A percentile compares a stretch with the other conserved stretches of the same genome.
Evolutionary conservation across 2,797 vertebrate genomes (phyloP).

Genomic region (Acanthurus tractus): DNA sequence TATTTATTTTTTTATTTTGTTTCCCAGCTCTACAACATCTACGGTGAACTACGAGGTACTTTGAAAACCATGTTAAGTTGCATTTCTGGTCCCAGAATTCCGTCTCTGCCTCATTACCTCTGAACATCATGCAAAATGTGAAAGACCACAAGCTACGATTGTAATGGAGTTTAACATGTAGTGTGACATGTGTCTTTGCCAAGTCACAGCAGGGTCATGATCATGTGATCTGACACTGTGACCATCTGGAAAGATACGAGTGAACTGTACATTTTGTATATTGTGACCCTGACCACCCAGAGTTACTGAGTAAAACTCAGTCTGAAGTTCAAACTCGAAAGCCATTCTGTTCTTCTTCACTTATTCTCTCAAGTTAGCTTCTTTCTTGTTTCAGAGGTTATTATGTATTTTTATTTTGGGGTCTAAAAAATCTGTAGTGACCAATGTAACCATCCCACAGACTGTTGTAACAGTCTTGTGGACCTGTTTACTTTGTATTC

Average conservation of each 20-base stretch:
- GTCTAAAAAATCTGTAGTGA: neutral
- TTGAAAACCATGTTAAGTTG: neutral
- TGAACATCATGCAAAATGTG: neutral
- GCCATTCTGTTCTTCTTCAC: neutral
- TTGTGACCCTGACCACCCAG: neutral
- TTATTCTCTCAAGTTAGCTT: neutral
- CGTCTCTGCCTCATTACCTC: slow-evolving; percentile 10
- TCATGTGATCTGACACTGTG: slow-evolving; percentile 22
- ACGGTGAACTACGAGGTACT: neutral
- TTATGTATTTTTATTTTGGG: neutral
- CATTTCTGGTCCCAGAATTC: slow-evolving; percentile 1
- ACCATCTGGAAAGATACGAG: slow-evolving; percentile 25
- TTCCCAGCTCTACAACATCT: neutral
- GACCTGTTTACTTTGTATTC: too few species aligned
- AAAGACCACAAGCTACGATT: slow-evolving; percentile 8
- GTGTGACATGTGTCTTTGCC: slow-evolving; percentile 9
- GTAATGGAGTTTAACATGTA: neutral
- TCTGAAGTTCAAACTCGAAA: neutral
- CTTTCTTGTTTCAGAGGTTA: neutral
- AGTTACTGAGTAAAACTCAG: neutral
- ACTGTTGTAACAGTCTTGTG: too few species aligned
- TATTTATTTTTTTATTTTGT: neutral
- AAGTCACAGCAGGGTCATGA: slow-evolving; percentile 17
- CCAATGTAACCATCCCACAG: neutral
- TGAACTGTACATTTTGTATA: neutral